phyloP scores from a whole-genome alignment of 2,113 vertebrate genomes.

The Corydoras sp. region DNA sequence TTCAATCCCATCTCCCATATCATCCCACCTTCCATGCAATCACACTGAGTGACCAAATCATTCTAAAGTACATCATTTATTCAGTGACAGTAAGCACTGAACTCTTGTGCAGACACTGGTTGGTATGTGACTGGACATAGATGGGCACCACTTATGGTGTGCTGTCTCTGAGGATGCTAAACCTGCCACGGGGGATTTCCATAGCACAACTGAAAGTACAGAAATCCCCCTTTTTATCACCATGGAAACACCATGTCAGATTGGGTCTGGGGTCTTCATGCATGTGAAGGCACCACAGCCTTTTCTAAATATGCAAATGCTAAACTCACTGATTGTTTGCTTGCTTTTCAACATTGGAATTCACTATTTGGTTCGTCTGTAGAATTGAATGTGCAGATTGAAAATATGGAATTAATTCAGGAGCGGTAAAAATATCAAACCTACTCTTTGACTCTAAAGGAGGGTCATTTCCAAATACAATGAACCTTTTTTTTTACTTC shows the following conservation, averaged over 20 bases:
- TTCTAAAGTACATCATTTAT: constrained; percentile 26
- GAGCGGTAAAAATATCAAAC: no score
- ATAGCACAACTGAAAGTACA: constrained; percentile 7
- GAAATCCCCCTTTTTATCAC: constrained; percentile 26
- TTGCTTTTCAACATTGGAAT: background rate
- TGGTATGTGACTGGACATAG: background rate
- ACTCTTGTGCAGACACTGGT: constrained; percentile 25
- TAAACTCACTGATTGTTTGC: background rate
- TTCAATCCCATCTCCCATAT: constrained; percentile 2
- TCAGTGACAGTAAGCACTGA: constrained; percentile 9
- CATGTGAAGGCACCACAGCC: constrained; percentile 13
- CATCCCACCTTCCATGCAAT: constrained; percentile 6
- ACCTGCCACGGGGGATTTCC: constrained; percentile 28
- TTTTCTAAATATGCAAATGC: no score
- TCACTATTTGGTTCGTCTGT: no score
- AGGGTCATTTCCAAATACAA: no score
- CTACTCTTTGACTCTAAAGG: no score
- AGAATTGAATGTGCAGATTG: no score
- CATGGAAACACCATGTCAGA: constrained; percentile 43
- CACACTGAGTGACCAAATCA: constrained; percentile 12
- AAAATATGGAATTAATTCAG: no score
- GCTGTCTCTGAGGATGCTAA: constrained; percentile 6
- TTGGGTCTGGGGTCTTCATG: background rate
- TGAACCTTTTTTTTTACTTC: no score
- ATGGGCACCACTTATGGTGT: background rate